Evolutionary conservation across 2,113 vertebrate species (phyloP), one percentile per base, ranked within the genome.

Genomic region (Synodontis membranacea): DNA sequence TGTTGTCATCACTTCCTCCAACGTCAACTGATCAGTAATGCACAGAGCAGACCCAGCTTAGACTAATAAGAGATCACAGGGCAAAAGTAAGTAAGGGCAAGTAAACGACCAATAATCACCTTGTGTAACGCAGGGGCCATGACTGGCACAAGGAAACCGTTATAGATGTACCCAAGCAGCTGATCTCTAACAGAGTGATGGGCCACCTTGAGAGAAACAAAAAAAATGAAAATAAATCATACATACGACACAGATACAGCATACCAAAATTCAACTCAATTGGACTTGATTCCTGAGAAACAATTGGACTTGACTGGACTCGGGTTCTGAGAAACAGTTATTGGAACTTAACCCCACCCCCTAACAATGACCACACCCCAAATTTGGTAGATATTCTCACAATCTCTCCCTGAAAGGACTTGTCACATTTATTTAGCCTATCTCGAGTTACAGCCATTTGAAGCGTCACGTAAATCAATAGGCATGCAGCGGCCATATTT

Each of bases 1-100:
- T 1, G 97, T 98, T 60, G 97, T 96, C 97, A 98, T 99, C 90
- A 99, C 97, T 89, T 99, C 98, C 92, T 99, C 98, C 90, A 99
- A 94, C 0, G 97, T 99, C 87, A 96, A 93, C 98, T 99, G 64
- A 72, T 52, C 79, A 80, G 68, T 64, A 80, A n/a, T 15, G 81
- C 9, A 48, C 11, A 82, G 28, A 58, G 3, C 28, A 54, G 74
- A 66, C 60, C 42, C 75, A 23, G 66, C 3, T 78, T 46, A 86
- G 19, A 82, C 56, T 64, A 85, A 37, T 23, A 5, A 66, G 48
- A 68, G 4, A 28, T 2, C 11, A 34, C 31, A 56, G 4, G 19
- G 8, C 46, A 80, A 80, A 56, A 56, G n/a, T 56, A 56, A 56
- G 39, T 37, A 37, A 21, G 4, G 7, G 2, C 15, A 56, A 6